Conservation (phyloP, 2,888 invertebrate species). For the Saturnia japonica region DNA sequence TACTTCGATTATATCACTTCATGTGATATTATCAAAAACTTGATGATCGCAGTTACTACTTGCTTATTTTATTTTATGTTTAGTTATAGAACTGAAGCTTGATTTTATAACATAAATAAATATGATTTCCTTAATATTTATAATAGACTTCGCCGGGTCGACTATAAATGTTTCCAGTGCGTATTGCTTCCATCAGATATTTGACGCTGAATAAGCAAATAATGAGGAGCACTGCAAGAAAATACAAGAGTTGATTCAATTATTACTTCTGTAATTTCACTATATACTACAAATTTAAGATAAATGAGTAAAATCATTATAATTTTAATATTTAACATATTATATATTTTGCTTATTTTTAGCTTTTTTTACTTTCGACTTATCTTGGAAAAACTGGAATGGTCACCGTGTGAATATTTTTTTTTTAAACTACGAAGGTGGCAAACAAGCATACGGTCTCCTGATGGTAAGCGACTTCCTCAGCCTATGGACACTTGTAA, state of each 20-base stretch:
- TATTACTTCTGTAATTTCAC: not conserved
- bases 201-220: conserved; percentile 74
- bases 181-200: conserved; percentile 74
- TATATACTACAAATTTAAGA: not conserved
- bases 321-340: not conserved
- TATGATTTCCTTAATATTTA: conserved; percentile 34
- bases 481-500: no score
- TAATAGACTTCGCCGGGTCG: conserved; percentile 59
- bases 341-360: no score
- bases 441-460: no score
- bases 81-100: not conserved
- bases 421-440: no score
- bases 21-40: not conserved
- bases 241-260: conserved; percentile 17
- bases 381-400: no score
- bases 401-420: no score
- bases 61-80: not conserved
- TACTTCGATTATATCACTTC: not conserved
- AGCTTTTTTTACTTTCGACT: no score
- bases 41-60: not conserved
- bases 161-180: conserved; percentile 70
- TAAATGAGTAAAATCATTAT: not conserved
- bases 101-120: not conserved
- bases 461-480: no score
- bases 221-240: conserved; percentile 70